phyloP scores from a whole-genome alignment of 2,113 vertebrate genomes.

The Oxyura jamaicensis region DNA sequence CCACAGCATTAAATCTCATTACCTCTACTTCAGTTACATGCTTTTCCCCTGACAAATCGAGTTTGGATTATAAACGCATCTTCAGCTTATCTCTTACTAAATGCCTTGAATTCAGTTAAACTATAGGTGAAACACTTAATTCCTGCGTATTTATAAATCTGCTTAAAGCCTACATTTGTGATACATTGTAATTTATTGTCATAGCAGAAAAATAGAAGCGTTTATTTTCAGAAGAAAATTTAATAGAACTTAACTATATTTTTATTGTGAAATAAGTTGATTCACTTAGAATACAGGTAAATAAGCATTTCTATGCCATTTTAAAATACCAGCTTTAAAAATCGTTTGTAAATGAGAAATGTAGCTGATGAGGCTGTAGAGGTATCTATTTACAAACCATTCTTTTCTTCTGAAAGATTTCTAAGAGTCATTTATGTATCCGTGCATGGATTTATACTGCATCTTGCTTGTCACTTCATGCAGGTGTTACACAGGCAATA shows the following conservation, averaged over 20 bases:
- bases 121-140: conserved; percentile 25
- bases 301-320: conserved; percentile 57
- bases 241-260: conserved; percentile 73
- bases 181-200: conserved; percentile 56
- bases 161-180: conserved; percentile 54
- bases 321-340: conserved; percentile 40
- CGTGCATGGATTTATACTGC: conserved; percentile 14
- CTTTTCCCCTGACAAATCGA: conserved; percentile 41
- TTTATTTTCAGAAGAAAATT: conserved; percentile 73
- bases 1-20: conserved; percentile 52
- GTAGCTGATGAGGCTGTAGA: neutral
- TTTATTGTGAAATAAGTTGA: conserved; percentile 54
- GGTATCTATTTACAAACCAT: neutral
- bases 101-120: conserved; percentile 43
- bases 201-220: conserved; percentile 58
- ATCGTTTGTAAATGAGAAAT: neutral
- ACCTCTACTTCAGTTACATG: neutral
- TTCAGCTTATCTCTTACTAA: conserved; percentile 51
- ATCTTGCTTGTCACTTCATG: neutral
- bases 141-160: conserved; percentile 58
- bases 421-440: neutral
- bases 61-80: conserved; percentile 45
- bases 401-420: conserved; percentile 44
- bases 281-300: conserved; percentile 41
- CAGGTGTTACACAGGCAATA: conserved; percentile 38